Conservation (phyloP, 2,888 invertebrate species). For the Catocala sponsa region DNA sequence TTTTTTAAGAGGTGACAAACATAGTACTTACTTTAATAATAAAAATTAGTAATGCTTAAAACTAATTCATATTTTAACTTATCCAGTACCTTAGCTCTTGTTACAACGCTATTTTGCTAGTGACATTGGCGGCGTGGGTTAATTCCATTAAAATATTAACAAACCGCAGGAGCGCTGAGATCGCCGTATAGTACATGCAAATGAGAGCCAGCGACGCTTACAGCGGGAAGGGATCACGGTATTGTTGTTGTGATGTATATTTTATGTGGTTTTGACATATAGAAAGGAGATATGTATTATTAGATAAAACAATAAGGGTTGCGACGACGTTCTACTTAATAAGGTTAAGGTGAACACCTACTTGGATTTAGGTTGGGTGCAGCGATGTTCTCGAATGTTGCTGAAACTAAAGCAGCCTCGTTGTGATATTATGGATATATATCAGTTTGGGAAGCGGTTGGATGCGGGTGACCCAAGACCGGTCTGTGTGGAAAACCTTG, state of each 20-base stretch:
- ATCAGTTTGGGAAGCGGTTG: too few relatives aligned
- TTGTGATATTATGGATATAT: too few relatives aligned
- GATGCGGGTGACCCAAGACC: too few relatives aligned
- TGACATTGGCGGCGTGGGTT: conserved; percentile 76
- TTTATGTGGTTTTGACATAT: conserved; percentile 6
- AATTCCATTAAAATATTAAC: conserved; percentile 85
- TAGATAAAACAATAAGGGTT: neutral
- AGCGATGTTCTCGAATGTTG: too few relatives aligned
- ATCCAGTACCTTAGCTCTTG: conserved; percentile 49
- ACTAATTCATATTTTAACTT: neutral
- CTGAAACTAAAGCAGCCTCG: too few relatives aligned
- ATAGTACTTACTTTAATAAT: too few relatives aligned
- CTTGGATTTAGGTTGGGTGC: too few relatives aligned
- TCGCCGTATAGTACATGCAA: conserved; percentile 60
- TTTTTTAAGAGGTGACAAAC: too few relatives aligned
- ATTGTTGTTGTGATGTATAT: conserved; percentile 16
- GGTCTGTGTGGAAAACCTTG: too few relatives aligned
- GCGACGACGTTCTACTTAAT: too few relatives aligned
- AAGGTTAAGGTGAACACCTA: too few relatives aligned
- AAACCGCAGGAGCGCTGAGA: conserved; percentile 72
- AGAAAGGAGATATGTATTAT: neutral
- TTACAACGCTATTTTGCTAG: conserved; percentile 66
- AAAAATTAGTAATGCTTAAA: too few relatives aligned
- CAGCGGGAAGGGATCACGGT: conserved; percentile 7
- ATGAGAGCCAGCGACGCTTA: conserved; percentile 40